Conservation (phyloP, 2,113 vertebrate species). For the Sturnira hondurensis region DNA sequence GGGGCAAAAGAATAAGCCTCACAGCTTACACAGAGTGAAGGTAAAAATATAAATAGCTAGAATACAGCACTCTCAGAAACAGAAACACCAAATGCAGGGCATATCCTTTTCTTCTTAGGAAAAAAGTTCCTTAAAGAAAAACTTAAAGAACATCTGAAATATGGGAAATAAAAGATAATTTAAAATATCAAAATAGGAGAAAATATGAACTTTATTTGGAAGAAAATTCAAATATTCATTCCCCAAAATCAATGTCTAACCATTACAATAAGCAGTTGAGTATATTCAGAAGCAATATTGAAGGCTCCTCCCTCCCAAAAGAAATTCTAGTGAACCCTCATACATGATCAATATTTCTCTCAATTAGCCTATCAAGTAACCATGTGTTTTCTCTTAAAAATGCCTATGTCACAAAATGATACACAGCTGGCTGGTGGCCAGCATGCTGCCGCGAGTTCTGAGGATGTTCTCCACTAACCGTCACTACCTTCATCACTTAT, state of each 20-base stretch:
- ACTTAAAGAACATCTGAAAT: background rate
- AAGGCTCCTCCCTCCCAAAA: background rate
- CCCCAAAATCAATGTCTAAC: background rate
- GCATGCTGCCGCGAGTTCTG: background rate
- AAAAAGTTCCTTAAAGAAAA: background rate
- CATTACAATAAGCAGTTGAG: constrained; percentile 20
- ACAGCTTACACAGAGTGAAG: constrained; percentile 22
- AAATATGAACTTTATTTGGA: background rate
- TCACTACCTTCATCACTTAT: background rate
- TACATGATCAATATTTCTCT: background rate
- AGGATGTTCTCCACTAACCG: constrained; percentile 64
- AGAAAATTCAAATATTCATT: constrained; percentile 40
- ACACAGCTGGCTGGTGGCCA: constrained; percentile 11
- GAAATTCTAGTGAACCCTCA: background rate
- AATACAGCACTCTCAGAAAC: constrained; percentile 15
- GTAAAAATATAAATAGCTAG: constrained; percentile 47
- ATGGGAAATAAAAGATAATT: background rate
- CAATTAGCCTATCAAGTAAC: constrained; percentile 14
- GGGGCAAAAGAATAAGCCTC: constrained; percentile 10
- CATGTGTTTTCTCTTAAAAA: constrained; percentile 8
- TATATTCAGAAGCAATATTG: background rate
- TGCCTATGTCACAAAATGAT: constrained; percentile 29
- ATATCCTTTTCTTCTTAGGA: background rate
- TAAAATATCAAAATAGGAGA: background rate
- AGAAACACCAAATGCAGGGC: background rate